A percentile compares a stretch with the other conserved stretches of the same genome.
Conservation (phyloP, 2,113 vertebrate species). For the Eudyptes chrysolophus region DNA sequence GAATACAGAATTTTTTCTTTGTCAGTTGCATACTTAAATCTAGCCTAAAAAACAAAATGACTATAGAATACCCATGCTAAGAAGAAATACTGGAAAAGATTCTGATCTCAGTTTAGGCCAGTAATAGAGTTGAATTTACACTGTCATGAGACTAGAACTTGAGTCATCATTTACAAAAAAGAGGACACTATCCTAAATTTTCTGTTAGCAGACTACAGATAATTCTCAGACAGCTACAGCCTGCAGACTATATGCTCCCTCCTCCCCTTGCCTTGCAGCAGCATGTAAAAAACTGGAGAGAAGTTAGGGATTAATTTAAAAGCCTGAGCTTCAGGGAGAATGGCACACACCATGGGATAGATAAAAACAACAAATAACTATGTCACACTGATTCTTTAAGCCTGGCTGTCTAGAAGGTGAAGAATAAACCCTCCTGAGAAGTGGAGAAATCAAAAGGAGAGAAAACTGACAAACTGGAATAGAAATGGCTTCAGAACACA, state of each 20-base stretch:
- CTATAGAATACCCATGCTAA: background rate
- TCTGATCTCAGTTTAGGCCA: background rate
- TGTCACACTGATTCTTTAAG: slow-evolving; percentile 20
- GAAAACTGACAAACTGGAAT: background rate
- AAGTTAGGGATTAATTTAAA: background rate
- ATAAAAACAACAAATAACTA: slow-evolving; percentile 7
- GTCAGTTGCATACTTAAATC: background rate
- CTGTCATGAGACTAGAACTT: background rate
- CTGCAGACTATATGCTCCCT: background rate
- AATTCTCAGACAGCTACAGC: background rate
- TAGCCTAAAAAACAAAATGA: background rate
- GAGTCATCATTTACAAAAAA: background rate
- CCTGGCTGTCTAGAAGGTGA: background rate
- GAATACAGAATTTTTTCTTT: background rate
- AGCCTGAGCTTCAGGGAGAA: background rate
- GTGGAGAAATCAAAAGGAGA: background rate
- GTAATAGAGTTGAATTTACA: background rate
- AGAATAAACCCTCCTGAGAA: background rate
- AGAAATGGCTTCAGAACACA: background rate
- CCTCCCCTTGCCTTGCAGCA: background rate
- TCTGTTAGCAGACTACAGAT: background rate
- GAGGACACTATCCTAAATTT: background rate
- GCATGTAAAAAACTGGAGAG: background rate
- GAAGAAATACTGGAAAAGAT: background rate
- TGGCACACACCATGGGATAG: background rate